Base-by-base conservation (phyloP, 1,140 invertebrate species). In the Plectrocnemia conspersa region DNA sequence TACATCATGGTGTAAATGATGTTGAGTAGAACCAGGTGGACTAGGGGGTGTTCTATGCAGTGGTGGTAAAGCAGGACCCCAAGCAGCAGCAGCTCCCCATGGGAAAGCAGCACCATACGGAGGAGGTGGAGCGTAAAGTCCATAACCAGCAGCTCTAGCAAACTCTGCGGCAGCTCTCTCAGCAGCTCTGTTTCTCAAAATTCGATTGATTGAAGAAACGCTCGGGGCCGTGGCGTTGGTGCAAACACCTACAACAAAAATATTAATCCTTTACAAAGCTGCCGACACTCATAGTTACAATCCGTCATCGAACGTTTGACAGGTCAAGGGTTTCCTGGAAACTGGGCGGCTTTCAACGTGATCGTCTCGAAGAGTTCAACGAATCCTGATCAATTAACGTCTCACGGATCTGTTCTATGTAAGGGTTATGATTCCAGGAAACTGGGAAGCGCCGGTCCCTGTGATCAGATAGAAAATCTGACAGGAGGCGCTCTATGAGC, bases 131-230 rank as follows among this genome's bases (percentile, higher is more conserved):
- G 82, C 82, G 69, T 93, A 93, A 1, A 93, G 72, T 0, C 90
- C 89, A 68, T 93, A 93, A 13, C 90, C 90, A 1, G 91, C 90
- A 0, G 91, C 91, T 2, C 92, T 72, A 0, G 91, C 91, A 65
- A 95, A 95, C 71, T 96, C 92, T 0, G 91, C 91, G 0, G 91
- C 91, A 0, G 92, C 92, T n/a, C 92, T 71, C 68, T 96, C 92
- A 0, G 92, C 91, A 0, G 92, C 92, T 11, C 92, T 77, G 67
- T 96, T 96, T 47, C 91, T 71, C 36, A 96, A 72, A 61, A 95
- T 96, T 58, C 93, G 78, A 70, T 95, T 95, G 65, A 96, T 96
- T 58, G 90, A 93, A 62, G 88, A 91, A 0, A 95, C 93, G 29
- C 90, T 93, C 0, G 92, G 92, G 33, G 80, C 91, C 54, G 85